Base-by-base conservation (phyloP, 2,888 invertebrate species). In the Allophyes oxyacanthae region DNA sequence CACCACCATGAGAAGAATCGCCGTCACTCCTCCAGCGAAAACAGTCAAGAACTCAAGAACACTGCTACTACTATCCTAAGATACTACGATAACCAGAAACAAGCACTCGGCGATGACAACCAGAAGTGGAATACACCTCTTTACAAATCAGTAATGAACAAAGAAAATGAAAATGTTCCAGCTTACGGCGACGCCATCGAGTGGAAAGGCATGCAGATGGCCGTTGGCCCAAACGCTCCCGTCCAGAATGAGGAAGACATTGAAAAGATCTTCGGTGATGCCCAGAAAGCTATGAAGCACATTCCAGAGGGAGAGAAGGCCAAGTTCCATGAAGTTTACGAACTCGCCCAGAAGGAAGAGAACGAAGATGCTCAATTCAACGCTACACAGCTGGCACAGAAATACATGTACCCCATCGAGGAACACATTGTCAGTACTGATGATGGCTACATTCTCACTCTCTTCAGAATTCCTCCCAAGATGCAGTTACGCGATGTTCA, bases 391-490 rank as follows among this genome's bases (percentile, higher is more conserved):
- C 76, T 93, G 20, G 81, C 91, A 42, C 82, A 83, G 75, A 88
- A 89, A 64, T 62, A 91, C 72, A 66, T 87, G 6, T 92, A 91
- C 75, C 69, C 78, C 4, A 85, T 88, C 0, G 92, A 94, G 56
- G 87, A 90, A 64, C 86, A 92, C 81, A 82, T 71, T 7, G 78
- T 92, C 45, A 84, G 79, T 57, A 94, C 93, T 13, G 88, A 90
- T 44, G 94, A 94, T 45, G 94, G 94, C 42, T 94, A 94, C 81
- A 62, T 76, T 37, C 86, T 94, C n/a, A 91, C 88, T 6, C 54
- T 94, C 58, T 87, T 92, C 85, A 89, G 88, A 55, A 91, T 94
- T 55, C 84, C 83, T n/a, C 77, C 88, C n/a, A 85, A 83, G 66
- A 74, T 79, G 41, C 73, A 72, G 33, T 58, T 75, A 11, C 70